Conservation (phyloP, 1,140 invertebrate genomes). For the Drosophila rufa region DNA sequence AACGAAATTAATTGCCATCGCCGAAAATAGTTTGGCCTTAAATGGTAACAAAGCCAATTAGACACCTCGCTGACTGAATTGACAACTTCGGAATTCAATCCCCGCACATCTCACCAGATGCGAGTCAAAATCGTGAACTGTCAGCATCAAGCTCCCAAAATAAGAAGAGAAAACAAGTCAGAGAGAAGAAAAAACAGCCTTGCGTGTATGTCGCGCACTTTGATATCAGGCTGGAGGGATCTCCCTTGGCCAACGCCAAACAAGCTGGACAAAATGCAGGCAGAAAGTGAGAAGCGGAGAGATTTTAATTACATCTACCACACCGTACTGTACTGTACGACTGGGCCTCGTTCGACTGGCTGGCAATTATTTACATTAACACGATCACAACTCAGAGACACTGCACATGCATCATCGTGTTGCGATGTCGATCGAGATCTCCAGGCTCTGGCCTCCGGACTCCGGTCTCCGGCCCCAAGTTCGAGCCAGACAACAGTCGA, state of each 20-base stretch:
- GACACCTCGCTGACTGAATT: constrained; percentile 46
- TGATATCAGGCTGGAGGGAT: constrained; percentile 77
- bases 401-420: constrained; percentile 84
- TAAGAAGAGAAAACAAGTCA: not conserved
- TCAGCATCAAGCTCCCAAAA: constrained; percentile 47
- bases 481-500: constrained; percentile 55
- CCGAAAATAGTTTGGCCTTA: constrained; percentile 1
- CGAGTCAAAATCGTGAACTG: constrained; percentile 69
- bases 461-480: not conserved
- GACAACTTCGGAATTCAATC: constrained; percentile 21
- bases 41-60: constrained; percentile 55
- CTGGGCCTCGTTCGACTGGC: constrained; percentile 39
- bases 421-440: constrained; percentile 77
- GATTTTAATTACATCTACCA: constrained; percentile 79
- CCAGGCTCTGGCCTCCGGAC: constrained; percentile 10
- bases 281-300: constrained; percentile 75
- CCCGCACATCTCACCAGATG: constrained; percentile 55
- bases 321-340: constrained; percentile 25
- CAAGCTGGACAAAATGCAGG: constrained; percentile 52
- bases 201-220: constrained; percentile 74
- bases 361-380: constrained; percentile 85
- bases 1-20: constrained; percentile 1
- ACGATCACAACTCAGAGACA: constrained; percentile 84
- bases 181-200: constrained; percentile 27
- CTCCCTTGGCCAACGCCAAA: constrained; percentile 50